Evolutionary conservation across 2,797 vertebrate genomes (phyloP).

Genomic region (Trichosurus vulpecula): DNA sequence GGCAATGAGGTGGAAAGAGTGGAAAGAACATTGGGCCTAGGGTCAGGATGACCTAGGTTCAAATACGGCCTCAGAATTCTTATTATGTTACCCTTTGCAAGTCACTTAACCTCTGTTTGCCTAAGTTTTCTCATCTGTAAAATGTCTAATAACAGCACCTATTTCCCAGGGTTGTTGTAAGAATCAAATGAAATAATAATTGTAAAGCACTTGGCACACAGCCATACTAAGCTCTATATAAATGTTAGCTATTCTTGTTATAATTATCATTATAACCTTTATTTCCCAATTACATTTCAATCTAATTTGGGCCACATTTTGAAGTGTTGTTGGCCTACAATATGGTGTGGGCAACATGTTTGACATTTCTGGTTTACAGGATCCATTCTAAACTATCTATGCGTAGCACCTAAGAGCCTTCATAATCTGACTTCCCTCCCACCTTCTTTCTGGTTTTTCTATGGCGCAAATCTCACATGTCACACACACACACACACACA

Average conservation of each 20-base stretch:
- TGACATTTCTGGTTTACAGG: too few relatives aligned
- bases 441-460: too few relatives aligned
- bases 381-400: too few relatives aligned
- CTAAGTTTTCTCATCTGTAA: not conserved
- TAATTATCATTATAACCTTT: not conserved
- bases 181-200: not conserved
- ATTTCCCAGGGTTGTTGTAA: not conserved
- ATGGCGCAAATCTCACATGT: too few relatives aligned
- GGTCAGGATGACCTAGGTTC: not conserved
- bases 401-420: too few relatives aligned
- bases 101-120: not conserved
- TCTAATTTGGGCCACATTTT: too few relatives aligned
- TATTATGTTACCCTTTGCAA: not conserved
- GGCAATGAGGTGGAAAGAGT: not conserved
- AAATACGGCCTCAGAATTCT: not conserved
- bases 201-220: not conserved
- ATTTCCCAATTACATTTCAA: too few relatives aligned
- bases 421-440: too few relatives aligned
- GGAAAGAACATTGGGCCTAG: not conserved
- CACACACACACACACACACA: too few relatives aligned
- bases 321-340: too few relatives aligned
- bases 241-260: not conserved
- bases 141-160: not conserved
- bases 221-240: not conserved
- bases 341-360: too few relatives aligned